Evolutionary conservation across 2,797 vertebrate species (phyloP), one percentile per base, ranked within the genome.

Genomic region (Sebastes melanostomus): DNA sequence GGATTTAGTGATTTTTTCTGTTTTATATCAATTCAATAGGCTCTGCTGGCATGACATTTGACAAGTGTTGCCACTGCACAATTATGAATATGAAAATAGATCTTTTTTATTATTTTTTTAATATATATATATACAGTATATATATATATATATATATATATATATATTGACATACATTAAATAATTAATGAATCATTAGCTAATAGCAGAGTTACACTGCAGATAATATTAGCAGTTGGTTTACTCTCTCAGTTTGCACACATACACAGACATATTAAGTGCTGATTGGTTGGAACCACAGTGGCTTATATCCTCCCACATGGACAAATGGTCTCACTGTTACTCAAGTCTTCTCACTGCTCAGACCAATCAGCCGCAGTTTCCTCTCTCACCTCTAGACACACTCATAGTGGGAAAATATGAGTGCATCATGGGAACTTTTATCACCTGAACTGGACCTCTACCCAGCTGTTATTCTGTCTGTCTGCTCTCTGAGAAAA

Each of bases 401-500:
- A 76, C 29, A 24, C 27, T 29, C 16, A n/a, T 4, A n/a, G 7
- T 62, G 10, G 34, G 16, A 38, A 11, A 4, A 52, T n/a, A 22
- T 24, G 25, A 20, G 14, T 5, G 7, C 22, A 11, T 27, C 14
- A 56, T 46, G 6, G 20, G 30, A 27, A 22, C 24, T 13, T 25
- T 18, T 5, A 59, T 46, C 38, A 55, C 24, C 14, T 74, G 32
- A 1, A 6, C 62, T 8, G 25, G 18, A 59, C 52, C 20, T 71
- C 60, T 12, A 1, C n/a, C 5, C 50, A 32, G 16, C 72, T 46
- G n/a, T 8, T 59, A 9, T 24, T 73, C 13, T 60, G 74, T 69
- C 27, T 8, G 68, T n/a, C 61, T 78, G 69, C 4, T 69, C 7
- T 75, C 66, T 67, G 13, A 73, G 38, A 72, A 66, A 56, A 68